These are phyloP conservation scores for Tetramorium alpestre DNA, from an alignment of 1,140 invertebrate genomes.

Conservation along the genomic window DNA sequence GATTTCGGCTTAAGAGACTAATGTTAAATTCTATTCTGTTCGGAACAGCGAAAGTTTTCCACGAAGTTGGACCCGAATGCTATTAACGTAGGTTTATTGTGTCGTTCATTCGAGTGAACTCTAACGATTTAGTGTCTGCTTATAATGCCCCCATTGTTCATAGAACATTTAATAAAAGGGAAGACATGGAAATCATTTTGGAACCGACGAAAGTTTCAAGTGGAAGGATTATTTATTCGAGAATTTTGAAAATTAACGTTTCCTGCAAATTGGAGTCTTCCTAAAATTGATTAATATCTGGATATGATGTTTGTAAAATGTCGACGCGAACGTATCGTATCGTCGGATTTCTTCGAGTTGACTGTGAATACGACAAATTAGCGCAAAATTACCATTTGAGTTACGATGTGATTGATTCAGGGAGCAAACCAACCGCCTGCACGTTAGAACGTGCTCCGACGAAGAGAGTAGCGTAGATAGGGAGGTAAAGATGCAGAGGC, in stretches of 20 bases:
- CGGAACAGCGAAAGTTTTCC: slow-evolving; percentile 28
- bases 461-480: not conserved
- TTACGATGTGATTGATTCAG: slow-evolving; percentile 37
- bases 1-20: slow-evolving; percentile 52
- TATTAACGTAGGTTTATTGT: slow-evolving; percentile 36
- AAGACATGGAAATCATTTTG: not conserved
- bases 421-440: slow-evolving; percentile 3
- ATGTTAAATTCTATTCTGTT: slow-evolving; percentile 26
- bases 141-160: not conserved
- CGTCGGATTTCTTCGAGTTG: not conserved
- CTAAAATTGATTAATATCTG: not conserved
- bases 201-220: not conserved
- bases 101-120: slow-evolving; percentile 15
- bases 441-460: not conserved
- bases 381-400: slow-evolving; percentile 29
- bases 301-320: not conserved
- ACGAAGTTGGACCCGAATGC: not conserved
- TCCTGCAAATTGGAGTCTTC: not conserved
- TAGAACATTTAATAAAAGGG: slow-evolving; percentile 1
- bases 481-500: not conserved
- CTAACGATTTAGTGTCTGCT: not conserved
- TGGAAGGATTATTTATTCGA: not conserved
- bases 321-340: not conserved
- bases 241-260: slow-evolving; percentile 5
- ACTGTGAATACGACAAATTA: slow-evolving; percentile 46